Evolutionary conservation across 1,140 invertebrate genomes (phyloP), one percentile per base, ranked within the genome.

Genomic region (Cherax quadricarinatus): DNA sequence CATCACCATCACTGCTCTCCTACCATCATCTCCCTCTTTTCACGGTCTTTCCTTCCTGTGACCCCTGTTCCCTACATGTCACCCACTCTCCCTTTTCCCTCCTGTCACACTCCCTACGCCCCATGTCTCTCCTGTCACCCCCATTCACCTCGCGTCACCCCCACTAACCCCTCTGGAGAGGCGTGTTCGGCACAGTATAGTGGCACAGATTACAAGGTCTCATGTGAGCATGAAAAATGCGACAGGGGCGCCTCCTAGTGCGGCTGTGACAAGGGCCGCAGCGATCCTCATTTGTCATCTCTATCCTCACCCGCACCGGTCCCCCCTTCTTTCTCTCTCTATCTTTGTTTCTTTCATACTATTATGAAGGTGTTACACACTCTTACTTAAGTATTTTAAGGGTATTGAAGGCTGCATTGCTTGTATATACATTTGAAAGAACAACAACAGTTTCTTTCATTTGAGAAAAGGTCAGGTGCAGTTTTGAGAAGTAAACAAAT

Each of bases 161-260:
- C 70, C 3, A 3, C n/a, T 9, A 12, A 24, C 12, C 70, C 70
- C 70, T n/a, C 70, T 21, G 51, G 21, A 48, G 51, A 51, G 14
- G 51, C 81, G 81, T 83, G 51, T 53, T 41, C 51, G 24, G 51
- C 18, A 16, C 51, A 9, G 51, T 24, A 48, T 18, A 57, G 81
- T 57, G 21, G 51, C 21, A 21, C 16, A 48, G 16, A 57, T 18
- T 73, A 86, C 84, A 86, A 86, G 84, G 70, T 41, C 70, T 51
- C 66, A 49, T 51, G 70, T 18, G 66, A 73, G 62, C 66, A 86
- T 86, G 84, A 86, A 49, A 86, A 86, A 86, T 86, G 66, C 66
- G 66, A 18, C 49, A n/a, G 66, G 41, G 41, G 41, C 84, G 49
- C 84, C 84, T 70, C 83, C 83, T 75, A 75, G 84, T 70, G 84